These are phyloP conservation scores for Amphiprion ocellaris DNA, from an alignment of 2,113 vertebrate genomes.

Conservation along the genomic window DNA sequence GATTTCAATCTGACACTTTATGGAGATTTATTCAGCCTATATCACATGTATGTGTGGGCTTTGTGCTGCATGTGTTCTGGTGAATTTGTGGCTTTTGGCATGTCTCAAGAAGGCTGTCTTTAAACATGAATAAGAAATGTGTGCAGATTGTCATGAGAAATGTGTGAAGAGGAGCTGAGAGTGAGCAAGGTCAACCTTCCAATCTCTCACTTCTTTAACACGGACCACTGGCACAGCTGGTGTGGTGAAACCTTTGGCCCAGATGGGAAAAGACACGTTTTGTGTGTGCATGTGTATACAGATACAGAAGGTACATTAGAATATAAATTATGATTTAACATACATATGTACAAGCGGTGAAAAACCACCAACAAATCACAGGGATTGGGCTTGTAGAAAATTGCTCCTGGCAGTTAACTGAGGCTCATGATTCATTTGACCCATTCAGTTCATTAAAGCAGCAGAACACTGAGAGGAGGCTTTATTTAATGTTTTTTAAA, in stretches of 20 bases:
- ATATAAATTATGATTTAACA: neutral
- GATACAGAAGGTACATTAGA: neutral
- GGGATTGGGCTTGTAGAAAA: neutral
- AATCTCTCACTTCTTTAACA: conserved; percentile 52
- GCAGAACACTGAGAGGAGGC: no score
- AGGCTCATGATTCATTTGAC: no score
- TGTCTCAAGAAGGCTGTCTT: conserved; percentile 50
- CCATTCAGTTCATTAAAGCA: no score
- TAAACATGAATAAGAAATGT: conserved; percentile 75
- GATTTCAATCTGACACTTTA: conserved; percentile 57
- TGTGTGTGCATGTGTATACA: conserved; percentile 13
- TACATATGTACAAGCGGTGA: no score
- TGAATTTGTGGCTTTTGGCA: conserved; percentile 35
- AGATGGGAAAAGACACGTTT: neutral
- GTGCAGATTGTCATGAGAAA: conserved; percentile 63
- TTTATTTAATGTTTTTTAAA: neutral
- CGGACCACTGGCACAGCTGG: conserved; percentile 7
- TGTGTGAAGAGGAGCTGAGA: conserved; percentile 52
- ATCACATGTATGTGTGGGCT: conserved; percentile 37
- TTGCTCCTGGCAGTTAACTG: neutral
- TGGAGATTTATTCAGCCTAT: conserved; percentile 71
- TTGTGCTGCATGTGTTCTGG: conserved; percentile 14
- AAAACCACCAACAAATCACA: neutral
- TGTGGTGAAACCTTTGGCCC: conserved; percentile 2
- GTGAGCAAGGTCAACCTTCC: conserved; percentile 63